phyloP scores from a whole-genome alignment of 37 sponge, comb jelly and placozoan species.

The Halichondria panicea region DNA sequence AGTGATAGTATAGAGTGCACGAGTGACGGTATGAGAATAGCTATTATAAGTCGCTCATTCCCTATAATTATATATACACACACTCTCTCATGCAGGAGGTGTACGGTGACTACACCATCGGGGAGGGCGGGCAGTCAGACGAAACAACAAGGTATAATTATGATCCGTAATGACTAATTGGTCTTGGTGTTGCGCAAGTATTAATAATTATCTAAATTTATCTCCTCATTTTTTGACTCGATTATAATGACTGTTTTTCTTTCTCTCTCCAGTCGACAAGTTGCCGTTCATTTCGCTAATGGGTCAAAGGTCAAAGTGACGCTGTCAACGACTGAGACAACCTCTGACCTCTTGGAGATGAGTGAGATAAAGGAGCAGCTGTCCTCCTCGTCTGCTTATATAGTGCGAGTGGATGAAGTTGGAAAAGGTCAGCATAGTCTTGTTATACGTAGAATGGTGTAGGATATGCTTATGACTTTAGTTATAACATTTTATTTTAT shows the following conservation, averaged over 20 bases:
- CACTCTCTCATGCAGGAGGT: not conserved
- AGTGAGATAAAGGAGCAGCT: conserved; percentile 49
- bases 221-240: not conserved
- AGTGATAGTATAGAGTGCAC: too few species aligned
- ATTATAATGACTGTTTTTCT: not conserved
- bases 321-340: conserved; percentile 30
- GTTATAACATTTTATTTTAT: too few species aligned
- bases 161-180: too few species aligned
- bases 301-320: conserved; percentile 30
- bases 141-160: too few species aligned
- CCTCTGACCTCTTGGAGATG: conserved; percentile 39
- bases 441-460: not conserved
- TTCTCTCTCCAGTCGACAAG: not conserved
- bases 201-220: too few species aligned
- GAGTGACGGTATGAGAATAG: not conserved
- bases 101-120: not conserved
- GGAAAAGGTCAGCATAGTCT: conserved; percentile 49
- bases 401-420: conserved; percentile 56
- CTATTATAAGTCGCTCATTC: not conserved
- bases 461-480: not conserved
- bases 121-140: not conserved
- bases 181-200: too few species aligned
- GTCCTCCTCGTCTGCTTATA: conserved; percentile 43
- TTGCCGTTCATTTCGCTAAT: conserved; percentile 41
- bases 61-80: not conserved